Evolutionary conservation across 2,888 invertebrate species (phyloP), one percentile per base, ranked within the genome.

Genomic region (Polietes domitor): DNA sequence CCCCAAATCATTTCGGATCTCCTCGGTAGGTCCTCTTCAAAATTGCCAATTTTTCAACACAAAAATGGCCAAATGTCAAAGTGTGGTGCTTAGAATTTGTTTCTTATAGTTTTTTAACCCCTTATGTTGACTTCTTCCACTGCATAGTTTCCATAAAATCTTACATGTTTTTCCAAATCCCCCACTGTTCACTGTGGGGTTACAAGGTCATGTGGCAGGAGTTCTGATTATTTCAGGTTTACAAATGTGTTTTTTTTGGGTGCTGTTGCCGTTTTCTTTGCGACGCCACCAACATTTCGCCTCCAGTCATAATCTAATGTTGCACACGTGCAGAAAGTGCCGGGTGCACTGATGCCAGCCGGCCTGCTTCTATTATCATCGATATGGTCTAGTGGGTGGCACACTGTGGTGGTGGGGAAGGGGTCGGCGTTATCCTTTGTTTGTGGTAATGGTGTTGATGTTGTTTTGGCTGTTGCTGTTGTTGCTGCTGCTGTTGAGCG

Each of bases 301-400:
- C 73, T 73, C 41, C 10, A 77, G 79, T 79, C 79, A 83, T 77
- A 79, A 79, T 76, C 76, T 80, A 76, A 80, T 74, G 73, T 80
- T 41, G 37, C 21, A 63, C 83, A 83, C 83, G 83, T 83, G 83
- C 47, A 26, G 19, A n/a, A 32, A 37, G 37, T 28, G 65, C 21
- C 43, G 73, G 26, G 58, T 43, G 68, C 68, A 28, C 24, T 21
- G 41, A 68, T 65, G 65, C 37, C 68, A 68, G 37, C 43, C 68
- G 12, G 68, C 43, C 19, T 37, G 68, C 68, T 19, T 41, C 68
- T 68, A 68, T 68, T 68, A 68, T 68, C 68, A 68, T 68, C 24
- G 68, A 15, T 41, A 68, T 43, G 68, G 68, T 68, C 41, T 37
- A 68, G 68, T 68, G 68, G 68, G 68, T 68, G 68, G 68, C 43